Percentiles rank a stretch among this genome's conserved stretches.
Conservation (phyloP, 2,888 invertebrate genomes). For the Scotopteryx bipunctaria region DNA sequence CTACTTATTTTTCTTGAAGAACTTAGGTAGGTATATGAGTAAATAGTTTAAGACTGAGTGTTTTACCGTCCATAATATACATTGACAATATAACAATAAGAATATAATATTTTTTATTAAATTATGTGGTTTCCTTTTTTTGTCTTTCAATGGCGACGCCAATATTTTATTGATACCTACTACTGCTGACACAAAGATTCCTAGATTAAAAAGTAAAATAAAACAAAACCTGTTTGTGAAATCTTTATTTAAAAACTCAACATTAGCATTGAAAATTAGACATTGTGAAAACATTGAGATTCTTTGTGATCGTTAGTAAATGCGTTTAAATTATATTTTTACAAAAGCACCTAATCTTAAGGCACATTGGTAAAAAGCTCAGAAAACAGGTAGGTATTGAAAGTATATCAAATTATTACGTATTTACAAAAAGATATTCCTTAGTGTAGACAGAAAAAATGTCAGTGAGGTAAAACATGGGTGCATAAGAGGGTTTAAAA, state of each 20-base stretch:
- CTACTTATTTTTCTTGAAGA: background rate
- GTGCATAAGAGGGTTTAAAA: slow-evolving; percentile 3
- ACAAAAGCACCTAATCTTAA: slow-evolving; percentile 9
- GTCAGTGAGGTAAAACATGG: background rate
- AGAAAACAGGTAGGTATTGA: background rate
- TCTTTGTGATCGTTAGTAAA: slow-evolving; percentile 25
- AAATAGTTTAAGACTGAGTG: slow-evolving; percentile 16
- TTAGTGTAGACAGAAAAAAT: slow-evolving; percentile 4
- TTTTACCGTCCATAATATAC: slow-evolving; percentile 6
- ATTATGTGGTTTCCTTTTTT: too few species aligned
- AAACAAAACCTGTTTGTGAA: slow-evolving; percentile 24
- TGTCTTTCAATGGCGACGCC: too few species aligned
- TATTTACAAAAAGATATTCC: slow-evolving; percentile 19
- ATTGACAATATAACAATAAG: background rate
- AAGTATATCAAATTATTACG: slow-evolving; percentile 4
- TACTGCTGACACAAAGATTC: too few species aligned
- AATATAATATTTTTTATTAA: too few species aligned
- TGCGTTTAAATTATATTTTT: slow-evolving; percentile 25
- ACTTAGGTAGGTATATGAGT: background rate
- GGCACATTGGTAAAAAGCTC: slow-evolving; percentile 4
- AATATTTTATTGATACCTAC: too few species aligned
- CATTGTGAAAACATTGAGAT: slow-evolving; percentile 26
- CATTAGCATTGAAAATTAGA: slow-evolving; percentile 28
- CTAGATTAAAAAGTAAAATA: slow-evolving; percentile 5
- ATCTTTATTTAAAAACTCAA: slow-evolving; percentile 38